Evolutionary conservation across 2,888 invertebrate species (phyloP).

Genomic region (Parthenolecanium corni): DNA sequence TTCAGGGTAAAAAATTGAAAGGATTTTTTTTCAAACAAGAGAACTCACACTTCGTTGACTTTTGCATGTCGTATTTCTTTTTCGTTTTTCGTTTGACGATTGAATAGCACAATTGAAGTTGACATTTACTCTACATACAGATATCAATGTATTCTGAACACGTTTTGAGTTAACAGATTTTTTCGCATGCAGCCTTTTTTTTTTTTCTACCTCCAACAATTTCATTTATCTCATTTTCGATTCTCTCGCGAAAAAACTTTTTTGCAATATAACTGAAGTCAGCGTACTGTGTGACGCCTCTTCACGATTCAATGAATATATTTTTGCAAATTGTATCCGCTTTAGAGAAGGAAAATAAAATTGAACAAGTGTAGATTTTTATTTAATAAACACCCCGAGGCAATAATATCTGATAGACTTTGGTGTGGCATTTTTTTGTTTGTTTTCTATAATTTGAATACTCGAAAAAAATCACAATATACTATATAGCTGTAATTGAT

Average conservation of each 20-base stretch:
- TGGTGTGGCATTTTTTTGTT: no score
- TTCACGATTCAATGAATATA: slow-evolving; percentile 16
- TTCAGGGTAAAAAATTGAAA: no score
- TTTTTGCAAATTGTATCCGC: slow-evolving; percentile 14
- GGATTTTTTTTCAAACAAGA: no score
- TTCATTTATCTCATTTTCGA: slow-evolving; percentile 17
- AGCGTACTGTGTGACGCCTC: slow-evolving; percentile 14
- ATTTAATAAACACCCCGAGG: no score
- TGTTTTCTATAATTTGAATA: no score
- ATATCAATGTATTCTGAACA: slow-evolving; percentile 19
- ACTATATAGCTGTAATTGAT: no score
- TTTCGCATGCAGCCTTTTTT: background rate
- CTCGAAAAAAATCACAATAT: no score
- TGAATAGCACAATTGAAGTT: slow-evolving; percentile 11
- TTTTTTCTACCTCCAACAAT: background rate
- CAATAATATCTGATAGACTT: no score
- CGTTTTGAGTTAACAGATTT: slow-evolving; percentile 8
- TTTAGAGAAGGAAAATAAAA: background rate
- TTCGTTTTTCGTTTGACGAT: background rate
- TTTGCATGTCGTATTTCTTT: slow-evolving; percentile 10
- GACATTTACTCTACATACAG: slow-evolving; percentile 6
- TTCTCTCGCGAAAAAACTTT: background rate
- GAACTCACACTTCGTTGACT: slow-evolving; percentile 2
- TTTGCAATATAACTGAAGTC: background rate
- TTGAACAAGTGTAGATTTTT: background rate